Evolutionary conservation across 2,888 invertebrate genomes (phyloP).

Genomic region (Panzeria rudis): DNA sequence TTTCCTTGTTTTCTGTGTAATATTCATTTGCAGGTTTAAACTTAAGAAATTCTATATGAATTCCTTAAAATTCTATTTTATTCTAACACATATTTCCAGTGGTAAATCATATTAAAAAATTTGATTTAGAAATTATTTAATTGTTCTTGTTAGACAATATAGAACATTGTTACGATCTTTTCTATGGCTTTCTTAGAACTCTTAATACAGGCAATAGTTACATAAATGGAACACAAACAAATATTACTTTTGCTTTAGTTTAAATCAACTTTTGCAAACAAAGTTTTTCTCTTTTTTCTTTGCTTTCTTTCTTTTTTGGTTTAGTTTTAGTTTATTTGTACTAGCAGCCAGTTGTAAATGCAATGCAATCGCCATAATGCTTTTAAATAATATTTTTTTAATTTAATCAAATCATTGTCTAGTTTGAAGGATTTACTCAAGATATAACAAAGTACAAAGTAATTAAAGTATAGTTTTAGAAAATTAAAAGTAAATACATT

Average conservation of each 20-base stretch:
- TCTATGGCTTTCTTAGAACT: not conserved
- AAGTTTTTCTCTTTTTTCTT: not conserved
- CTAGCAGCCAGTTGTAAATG: not conserved
- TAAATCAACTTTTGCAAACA: not conserved
- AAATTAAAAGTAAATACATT: not conserved
- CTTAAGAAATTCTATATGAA: not conserved
- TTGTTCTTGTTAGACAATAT: not conserved
- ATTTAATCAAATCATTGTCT: conserved; percentile 3
- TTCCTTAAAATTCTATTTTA: not conserved
- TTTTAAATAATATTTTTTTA: not conserved
- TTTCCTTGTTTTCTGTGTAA: no score
- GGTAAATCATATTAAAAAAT: not conserved
- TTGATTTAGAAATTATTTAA: not conserved
- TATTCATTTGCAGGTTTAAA: no score
- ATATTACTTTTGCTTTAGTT: not conserved
- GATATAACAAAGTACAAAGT: not conserved
- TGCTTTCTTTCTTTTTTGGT: not conserved
- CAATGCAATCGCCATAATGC: no score
- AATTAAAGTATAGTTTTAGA: not conserved
- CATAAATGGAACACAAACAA: not conserved
- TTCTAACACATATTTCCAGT: not conserved
- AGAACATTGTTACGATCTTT: not conserved
- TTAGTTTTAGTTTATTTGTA: not conserved
- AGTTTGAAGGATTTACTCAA: not conserved
- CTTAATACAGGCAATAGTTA: not conserved